These are phyloP conservation scores for Parasteatoda tepidariorum DNA, from an alignment of 1,140 invertebrate genomes.

Conservation along the genomic window DNA sequence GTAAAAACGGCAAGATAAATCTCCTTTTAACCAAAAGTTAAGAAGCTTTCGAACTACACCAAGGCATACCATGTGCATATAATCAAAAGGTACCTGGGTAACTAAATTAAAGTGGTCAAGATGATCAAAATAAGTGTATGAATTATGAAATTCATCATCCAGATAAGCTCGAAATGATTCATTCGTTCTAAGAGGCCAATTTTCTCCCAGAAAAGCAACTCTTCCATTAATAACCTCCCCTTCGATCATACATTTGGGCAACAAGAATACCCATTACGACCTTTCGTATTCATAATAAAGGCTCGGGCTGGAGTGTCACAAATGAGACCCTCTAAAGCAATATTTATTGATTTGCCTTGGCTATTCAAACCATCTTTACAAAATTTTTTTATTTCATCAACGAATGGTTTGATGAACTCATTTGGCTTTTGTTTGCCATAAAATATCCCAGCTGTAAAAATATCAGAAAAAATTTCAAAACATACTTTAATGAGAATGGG, in stretches of 20 bases:
- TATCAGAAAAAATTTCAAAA: too few species aligned
- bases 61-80: slow-evolving; percentile 6
- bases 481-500: not conserved
- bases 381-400: not conserved
- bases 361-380: not conserved
- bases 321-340: not conserved
- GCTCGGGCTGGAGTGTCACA: not conserved
- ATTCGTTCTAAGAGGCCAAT: too few species aligned
- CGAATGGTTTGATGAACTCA: not conserved
- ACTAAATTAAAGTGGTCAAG: not conserved
- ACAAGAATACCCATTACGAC: not conserved
- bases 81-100: not conserved
- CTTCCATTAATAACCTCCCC: not conserved
- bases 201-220: too few species aligned
- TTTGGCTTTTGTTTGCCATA: not conserved
- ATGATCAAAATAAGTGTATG: not conserved
- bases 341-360: not conserved
- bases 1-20: not conserved
- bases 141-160: not conserved
- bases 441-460: not conserved
- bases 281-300: not conserved
- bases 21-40: not conserved
- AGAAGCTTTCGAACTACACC: not conserved
- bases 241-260: not conserved
- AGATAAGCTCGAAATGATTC: too few species aligned